Evolutionary conservation across 30 jellyfish, hydroid and myxozoan genomes (phyloP).

Genomic region (Clytia hemisphaerica): DNA sequence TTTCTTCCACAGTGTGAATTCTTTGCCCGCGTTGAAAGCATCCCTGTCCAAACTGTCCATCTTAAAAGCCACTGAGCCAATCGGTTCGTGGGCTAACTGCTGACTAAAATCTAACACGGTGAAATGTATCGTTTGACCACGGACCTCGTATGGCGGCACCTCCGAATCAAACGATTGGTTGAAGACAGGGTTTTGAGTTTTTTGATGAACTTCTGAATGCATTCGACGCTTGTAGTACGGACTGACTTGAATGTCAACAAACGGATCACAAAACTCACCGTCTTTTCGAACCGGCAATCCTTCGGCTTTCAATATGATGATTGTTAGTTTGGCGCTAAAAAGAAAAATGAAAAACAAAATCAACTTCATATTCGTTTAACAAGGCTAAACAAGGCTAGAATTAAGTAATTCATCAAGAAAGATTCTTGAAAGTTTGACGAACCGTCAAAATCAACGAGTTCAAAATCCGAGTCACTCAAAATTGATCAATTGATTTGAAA

Average conservation of each 20-base stretch:
- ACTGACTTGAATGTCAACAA: constrained; percentile 80
- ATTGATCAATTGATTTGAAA: too few relatives aligned
- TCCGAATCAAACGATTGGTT: constrained; percentile 88
- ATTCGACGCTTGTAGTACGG: constrained; percentile 84
- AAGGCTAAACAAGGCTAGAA: background rate
- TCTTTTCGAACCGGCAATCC: constrained; percentile 79
- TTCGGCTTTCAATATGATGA: constrained; percentile 78
- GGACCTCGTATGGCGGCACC: constrained; percentile 96
- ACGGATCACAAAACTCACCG: constrained; percentile 93
- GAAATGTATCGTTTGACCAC: constrained; percentile 73
- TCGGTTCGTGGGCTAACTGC: constrained; percentile 83
- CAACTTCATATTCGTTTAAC: too few relatives aligned
- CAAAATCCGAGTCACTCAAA: too few relatives aligned
- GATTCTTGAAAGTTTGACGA: background rate
- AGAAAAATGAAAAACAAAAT: background rate
- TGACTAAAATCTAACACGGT: constrained; percentile 95
- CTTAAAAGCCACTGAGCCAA: constrained; percentile 71
- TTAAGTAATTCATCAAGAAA: background rate
- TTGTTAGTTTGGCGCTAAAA: constrained; percentile 69
- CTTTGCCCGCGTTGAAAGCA: constrained; percentile 90
- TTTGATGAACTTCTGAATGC: constrained; percentile 98
- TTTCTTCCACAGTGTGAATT: constrained; percentile 85
- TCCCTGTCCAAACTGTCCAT: constrained; percentile 64
- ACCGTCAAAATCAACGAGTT: background rate
- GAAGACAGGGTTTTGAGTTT: constrained; percentile 84